These are phyloP conservation scores for Phthorimaea operculella DNA, from an alignment of 1,140 invertebrate species.

Conservation along the genomic window DNA sequence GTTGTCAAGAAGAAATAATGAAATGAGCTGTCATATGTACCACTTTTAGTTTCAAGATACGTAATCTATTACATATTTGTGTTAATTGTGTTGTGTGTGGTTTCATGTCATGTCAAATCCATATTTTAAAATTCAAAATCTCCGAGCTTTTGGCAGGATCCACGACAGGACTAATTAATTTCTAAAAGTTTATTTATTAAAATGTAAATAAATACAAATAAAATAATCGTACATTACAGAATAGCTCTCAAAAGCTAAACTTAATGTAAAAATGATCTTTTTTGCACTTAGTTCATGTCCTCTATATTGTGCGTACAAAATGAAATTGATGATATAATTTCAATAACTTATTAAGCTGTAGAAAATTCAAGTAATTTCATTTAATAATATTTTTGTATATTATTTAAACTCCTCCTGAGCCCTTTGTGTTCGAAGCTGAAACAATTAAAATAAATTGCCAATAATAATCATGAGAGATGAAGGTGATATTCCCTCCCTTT, in stretches of 20 bases:
- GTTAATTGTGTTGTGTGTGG: slow-evolving; percentile 22
- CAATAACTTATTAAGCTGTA: background rate
- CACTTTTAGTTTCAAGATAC: too few relatives aligned
- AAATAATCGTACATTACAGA: background rate
- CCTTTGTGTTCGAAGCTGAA: slow-evolving; percentile 37
- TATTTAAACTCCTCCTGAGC: slow-evolving; percentile 24
- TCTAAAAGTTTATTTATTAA: slow-evolving; percentile 36
- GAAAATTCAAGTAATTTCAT: background rate
- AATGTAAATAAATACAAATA: slow-evolving; percentile 31
- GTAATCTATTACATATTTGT: background rate
- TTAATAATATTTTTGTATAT: background rate
- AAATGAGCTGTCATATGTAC: too few relatives aligned
- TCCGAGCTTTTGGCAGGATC: slow-evolving; percentile 53
- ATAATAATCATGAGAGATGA: slow-evolving; percentile 9
- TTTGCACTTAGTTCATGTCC: background rate
- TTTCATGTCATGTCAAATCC: slow-evolving; percentile 47
- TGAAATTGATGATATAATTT: background rate
- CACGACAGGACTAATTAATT: slow-evolving; percentile 26
- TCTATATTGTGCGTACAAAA: background rate
- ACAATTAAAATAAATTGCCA: slow-evolving; percentile 47
- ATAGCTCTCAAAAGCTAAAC: background rate
- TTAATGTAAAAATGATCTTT: background rate
- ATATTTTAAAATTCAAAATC: slow-evolving; percentile 23
- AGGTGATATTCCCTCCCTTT: too few relatives aligned
- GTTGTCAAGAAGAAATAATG: too few relatives aligned